A percentile compares a stretch with the other conserved stretches of the same genome.
phyloP scores from a whole-genome alignment of 2,113 vertebrate species.

The Thunnus maccoyii region DNA sequence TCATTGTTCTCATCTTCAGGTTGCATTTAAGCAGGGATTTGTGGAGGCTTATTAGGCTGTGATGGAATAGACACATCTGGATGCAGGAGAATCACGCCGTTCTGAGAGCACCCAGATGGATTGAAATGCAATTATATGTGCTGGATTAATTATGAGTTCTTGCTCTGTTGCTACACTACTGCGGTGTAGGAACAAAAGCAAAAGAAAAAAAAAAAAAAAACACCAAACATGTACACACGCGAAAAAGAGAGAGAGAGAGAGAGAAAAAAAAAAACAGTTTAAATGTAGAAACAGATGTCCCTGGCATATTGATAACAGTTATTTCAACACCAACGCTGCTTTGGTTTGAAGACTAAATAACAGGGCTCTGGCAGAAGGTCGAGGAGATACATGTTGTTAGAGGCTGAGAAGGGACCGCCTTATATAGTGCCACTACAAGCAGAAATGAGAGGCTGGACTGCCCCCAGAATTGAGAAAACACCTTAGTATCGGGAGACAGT shows the following conservation, averaged over 20 bases:
- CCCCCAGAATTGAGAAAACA: slow-evolving; percentile 21
- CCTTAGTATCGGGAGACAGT: slow-evolving; percentile 9
- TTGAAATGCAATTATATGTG: slow-evolving; percentile 69
- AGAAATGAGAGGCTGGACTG: slow-evolving; percentile 8
- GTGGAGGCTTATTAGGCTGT: slow-evolving; percentile 57
- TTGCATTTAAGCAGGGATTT: slow-evolving; percentile 37
- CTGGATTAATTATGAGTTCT: slow-evolving; percentile 71
- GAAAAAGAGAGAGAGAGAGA: not conserved
- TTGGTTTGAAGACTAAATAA: slow-evolving; percentile 75
- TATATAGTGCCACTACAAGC: slow-evolving; percentile 14
- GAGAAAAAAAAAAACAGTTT: slow-evolving; percentile 10
- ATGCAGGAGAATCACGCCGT: slow-evolving; percentile 33
- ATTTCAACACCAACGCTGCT: slow-evolving; percentile 50
- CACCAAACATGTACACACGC: slow-evolving; percentile 13
- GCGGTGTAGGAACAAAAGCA: slow-evolving; percentile 10
- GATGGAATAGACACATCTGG: slow-evolving; percentile 74
- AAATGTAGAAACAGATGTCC: slow-evolving; percentile 67
- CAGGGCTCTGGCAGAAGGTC: slow-evolving; percentile 42
- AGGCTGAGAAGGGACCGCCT: slow-evolving; percentile 27
- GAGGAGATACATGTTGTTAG: slow-evolving; percentile 44
- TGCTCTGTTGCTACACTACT: slow-evolving; percentile 35
- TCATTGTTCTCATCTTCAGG: slow-evolving; percentile 32
- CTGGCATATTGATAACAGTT: slow-evolving; percentile 70
- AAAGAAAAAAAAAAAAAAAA: slow-evolving; percentile 3
- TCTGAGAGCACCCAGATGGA: slow-evolving; percentile 62